A percentile compares a stretch with the other conserved stretches of the same genome.
Evolutionary conservation across 1,140 invertebrate species (phyloP).

Genomic region (Drosophila tristis): DNA sequence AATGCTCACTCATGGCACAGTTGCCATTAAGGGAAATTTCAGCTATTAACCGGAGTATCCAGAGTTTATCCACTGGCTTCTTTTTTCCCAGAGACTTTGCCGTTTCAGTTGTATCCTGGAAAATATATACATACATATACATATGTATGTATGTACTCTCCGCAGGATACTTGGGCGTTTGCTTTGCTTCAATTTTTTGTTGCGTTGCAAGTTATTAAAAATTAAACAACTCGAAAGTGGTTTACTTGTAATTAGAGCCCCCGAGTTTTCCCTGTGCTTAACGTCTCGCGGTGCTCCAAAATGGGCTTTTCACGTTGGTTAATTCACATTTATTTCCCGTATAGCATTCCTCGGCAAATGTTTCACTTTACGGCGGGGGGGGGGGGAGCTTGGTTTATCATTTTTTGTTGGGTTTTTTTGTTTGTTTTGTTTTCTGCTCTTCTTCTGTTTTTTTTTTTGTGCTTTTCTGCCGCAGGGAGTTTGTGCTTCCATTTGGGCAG

Average conservation of each 20-base stretch:
- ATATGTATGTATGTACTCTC: no score
- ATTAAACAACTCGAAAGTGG: no score
- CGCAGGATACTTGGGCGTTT: background rate
- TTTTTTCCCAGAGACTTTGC: no score
- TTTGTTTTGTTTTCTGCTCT: slow-evolving; percentile 1
- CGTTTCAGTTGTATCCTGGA: no score
- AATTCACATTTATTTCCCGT: slow-evolving; percentile 44
- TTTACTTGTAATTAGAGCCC: slow-evolving; percentile 6
- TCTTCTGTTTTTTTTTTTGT: background rate
- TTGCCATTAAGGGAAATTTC: no score
- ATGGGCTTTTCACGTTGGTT: slow-evolving; percentile 30
- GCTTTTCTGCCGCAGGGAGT: slow-evolving; percentile 14
- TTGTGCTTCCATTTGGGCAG: slow-evolving; percentile 52
- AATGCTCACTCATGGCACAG: no score
- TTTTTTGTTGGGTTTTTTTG: slow-evolving; percentile 7
- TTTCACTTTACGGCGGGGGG: background rate
- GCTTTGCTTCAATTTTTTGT: background rate
- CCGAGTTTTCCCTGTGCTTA: no score
- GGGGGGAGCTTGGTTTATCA: background rate
- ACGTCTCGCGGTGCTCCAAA: background rate
- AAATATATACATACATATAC: no score
- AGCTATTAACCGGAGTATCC: no score
- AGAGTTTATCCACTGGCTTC: no score
- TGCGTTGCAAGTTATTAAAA: no score
- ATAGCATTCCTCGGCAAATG: slow-evolving; percentile 17